These are phyloP conservation scores for Diarsia mendica DNA, from an alignment of 2,888 invertebrate genomes.

Conservation along the genomic window DNA sequence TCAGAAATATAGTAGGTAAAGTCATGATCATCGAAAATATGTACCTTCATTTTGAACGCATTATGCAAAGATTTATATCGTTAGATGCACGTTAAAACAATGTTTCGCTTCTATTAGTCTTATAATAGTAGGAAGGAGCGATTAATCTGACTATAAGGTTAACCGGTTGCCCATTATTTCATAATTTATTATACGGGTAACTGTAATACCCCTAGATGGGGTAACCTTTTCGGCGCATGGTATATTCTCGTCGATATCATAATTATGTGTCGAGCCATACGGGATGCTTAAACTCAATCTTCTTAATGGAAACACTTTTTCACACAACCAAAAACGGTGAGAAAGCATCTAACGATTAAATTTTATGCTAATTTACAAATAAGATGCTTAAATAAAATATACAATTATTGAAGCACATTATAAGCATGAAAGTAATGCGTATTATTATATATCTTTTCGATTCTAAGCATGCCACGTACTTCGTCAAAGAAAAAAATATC, in stretches of 20 bases:
- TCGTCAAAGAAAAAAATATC: too few relatives aligned
- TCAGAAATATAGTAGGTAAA: neutral
- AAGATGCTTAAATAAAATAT: too few relatives aligned
- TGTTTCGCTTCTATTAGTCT: neutral
- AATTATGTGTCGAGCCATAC: neutral
- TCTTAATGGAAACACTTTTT: neutral
- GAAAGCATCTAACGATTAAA: neutral
- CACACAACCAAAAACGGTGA: neutral
- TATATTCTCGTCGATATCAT: neutral
- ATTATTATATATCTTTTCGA: neutral
- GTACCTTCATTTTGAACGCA: neutral
- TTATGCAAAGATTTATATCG: neutral
- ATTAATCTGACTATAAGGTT: neutral
- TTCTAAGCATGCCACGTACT: conserved; percentile 21
- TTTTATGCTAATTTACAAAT: too few relatives aligned
- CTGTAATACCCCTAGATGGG: neutral
- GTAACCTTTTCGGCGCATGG: neutral
- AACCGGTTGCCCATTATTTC: neutral
- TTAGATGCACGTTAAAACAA: neutral
- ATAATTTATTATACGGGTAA: neutral
- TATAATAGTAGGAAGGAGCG: neutral
- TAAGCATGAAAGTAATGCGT: conserved; percentile 76
- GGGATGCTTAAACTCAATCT: neutral
- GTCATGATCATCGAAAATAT: neutral
- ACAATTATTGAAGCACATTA: conserved; percentile 76